Percentiles rank a stretch among this genome's conserved stretches.
These are phyloP conservation scores for Megaceryle alcyon DNA, from an alignment of 2,797 vertebrate species.

Conservation along the genomic window DNA sequence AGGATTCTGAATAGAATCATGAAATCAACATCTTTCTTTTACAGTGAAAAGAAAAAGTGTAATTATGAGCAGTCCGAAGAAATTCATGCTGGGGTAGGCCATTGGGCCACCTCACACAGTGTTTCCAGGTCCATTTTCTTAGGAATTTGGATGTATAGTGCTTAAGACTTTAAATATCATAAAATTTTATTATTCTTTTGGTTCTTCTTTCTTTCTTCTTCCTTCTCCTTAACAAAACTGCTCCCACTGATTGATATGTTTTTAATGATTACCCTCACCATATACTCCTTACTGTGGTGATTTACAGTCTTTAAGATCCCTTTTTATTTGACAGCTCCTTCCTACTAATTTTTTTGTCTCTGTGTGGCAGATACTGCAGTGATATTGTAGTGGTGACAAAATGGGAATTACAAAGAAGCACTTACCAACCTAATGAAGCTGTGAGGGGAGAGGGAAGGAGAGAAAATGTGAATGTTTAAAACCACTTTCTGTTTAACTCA, in stretches of 20 bases:
- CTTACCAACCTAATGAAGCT: constrained; percentile 23
- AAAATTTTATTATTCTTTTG: background rate
- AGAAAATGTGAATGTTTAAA: background rate
- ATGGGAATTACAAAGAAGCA: constrained; percentile 4
- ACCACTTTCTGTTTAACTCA: background rate
- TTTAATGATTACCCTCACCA: constrained; percentile 34
- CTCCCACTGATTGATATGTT: constrained; percentile 35
- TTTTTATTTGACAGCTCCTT: constrained; percentile 63
- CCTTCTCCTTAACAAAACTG: background rate
- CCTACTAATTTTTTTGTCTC: constrained; percentile 30
- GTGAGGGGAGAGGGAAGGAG: background rate
- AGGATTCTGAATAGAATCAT: background rate
- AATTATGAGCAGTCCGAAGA: background rate
- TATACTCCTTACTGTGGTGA: background rate
- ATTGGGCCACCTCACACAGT: background rate
- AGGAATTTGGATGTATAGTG: background rate
- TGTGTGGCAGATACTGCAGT: background rate
- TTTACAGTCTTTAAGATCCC: constrained; percentile 9
- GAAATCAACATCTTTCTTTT: background rate
- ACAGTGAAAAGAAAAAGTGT: background rate
- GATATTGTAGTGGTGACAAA: constrained; percentile 32
- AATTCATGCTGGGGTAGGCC: background rate
- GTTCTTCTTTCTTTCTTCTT: background rate
- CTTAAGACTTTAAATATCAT: background rate
- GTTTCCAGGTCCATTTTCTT: background rate